Conservation (phyloP, 2,888 invertebrate genomes). For the Bombylius discolor region DNA sequence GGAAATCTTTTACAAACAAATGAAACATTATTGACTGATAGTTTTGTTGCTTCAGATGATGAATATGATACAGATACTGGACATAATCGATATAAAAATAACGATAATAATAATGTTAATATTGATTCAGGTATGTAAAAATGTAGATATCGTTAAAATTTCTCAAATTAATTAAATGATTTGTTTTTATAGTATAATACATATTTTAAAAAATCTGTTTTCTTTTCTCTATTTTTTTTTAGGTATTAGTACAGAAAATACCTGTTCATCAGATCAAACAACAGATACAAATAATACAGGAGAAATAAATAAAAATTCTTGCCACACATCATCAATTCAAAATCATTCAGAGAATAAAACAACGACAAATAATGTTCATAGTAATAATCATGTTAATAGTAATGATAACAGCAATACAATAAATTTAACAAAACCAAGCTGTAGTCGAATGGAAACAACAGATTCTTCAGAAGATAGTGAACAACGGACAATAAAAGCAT, state of each 20-base stretch:
- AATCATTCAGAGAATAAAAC: constrained; percentile 4
- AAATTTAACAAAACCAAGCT: constrained; percentile 10
- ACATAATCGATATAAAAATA: constrained; percentile 9
- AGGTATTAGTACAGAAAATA: constrained; percentile 49
- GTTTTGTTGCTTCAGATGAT: constrained; percentile 34
- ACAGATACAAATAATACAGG: constrained; percentile 40
- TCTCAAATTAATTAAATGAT: background rate
- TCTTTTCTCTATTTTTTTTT: background rate
- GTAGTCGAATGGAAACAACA: constrained; percentile 14
- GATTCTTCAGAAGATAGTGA: constrained; percentile 17
- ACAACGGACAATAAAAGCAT: constrained; percentile 11
- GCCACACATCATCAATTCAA: background rate
- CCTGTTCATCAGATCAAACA: constrained; percentile 48
- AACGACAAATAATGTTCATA: background rate
- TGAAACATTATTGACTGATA: constrained; percentile 34
- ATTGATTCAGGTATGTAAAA: background rate
- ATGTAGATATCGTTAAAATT: too few relatives aligned
- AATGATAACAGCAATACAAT: background rate
- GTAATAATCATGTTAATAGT: background rate
- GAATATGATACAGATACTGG: constrained; percentile 20
- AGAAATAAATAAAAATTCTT: constrained; percentile 11
- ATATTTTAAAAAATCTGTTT: too few relatives aligned
- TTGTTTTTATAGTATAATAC: background rate
- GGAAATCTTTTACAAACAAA: constrained; percentile 35
- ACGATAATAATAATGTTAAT: constrained; percentile 8